Evolutionary conservation across 2,888 invertebrate species (phyloP).

Genomic region (Catocala nupta): DNA sequence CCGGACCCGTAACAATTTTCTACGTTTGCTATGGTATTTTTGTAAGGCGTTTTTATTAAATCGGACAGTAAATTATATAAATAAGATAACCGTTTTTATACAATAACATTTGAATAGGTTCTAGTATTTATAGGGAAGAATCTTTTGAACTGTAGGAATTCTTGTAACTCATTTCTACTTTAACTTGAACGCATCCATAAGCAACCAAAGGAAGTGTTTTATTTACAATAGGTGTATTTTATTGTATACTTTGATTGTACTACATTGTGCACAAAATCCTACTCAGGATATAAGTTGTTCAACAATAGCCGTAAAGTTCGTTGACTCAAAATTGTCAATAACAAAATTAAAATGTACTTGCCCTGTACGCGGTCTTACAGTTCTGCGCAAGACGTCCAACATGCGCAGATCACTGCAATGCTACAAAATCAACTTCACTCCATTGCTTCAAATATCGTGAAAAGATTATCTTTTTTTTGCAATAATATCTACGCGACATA

Average conservation of each 20-base stretch:
- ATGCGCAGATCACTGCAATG: constrained; percentile 85
- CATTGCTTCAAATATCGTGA: constrained; percentile 66
- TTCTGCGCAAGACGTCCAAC: constrained; percentile 79
- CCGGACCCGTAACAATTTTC: not conserved
- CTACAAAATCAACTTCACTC: constrained; percentile 82
- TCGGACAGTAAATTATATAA: too few species aligned
- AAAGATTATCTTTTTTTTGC: constrained; percentile 66
- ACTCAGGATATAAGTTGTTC: constrained; percentile 34
- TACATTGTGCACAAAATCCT: constrained; percentile 23
- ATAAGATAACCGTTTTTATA: too few species aligned
- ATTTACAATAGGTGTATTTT: constrained; percentile 41
- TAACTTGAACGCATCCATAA: constrained; percentile 49
- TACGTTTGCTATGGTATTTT: constrained; percentile 5
- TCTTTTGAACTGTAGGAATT: not conserved
- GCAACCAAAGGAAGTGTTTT: constrained; percentile 53
- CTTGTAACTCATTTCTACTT: not conserved
- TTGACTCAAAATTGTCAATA: constrained; percentile 81
- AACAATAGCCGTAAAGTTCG: constrained; percentile 64
- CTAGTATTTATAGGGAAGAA: too few species aligned
- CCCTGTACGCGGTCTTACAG: constrained; percentile 57
- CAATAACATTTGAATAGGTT: too few species aligned
- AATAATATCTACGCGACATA: constrained; percentile 57
- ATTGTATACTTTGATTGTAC: constrained; percentile 30
- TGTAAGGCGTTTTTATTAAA: not conserved
- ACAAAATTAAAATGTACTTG: constrained; percentile 72